Evolutionary conservation across 2,797 vertebrate genomes (phyloP), one percentile per base, ranked within the genome.

Genomic region (Enteromius fasciolatus): DNA sequence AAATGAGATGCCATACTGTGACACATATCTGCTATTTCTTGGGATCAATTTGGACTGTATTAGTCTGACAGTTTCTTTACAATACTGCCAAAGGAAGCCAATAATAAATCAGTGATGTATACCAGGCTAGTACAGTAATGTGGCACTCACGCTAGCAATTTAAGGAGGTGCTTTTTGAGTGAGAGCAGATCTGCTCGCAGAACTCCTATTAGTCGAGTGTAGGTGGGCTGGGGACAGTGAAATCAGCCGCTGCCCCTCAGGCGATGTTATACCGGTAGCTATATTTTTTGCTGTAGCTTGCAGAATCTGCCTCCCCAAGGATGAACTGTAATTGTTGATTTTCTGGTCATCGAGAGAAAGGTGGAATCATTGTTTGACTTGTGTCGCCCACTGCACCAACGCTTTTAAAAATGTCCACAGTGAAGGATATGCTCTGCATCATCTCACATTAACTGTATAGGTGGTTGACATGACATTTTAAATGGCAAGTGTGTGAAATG

Each of bases 41-140:
- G 79, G 39, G 68, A 70, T 81, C 46, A 76, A 75, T 68, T 76
- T 80, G 15, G 17, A n/a, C 54, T n/a, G 31, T 54, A 70, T 69
- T 75, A 31, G 46, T n/a, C 66, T 81, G 57, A 77, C 41, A 57
- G 33, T 73, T 61, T 79, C 59, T 76, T 76, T 48, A 81, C 64
- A 81, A 82, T 48, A 23, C 63, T 33, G 72, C 70, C 72, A 84
- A 69, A 69, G 50, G 54, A 80, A 59, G 23, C 20, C 46, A 79
- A 61, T 69, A 48, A 81, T 81, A 81, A 81, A 76, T 76, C 70
- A 76, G 46, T 76, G 78, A 82, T 76, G 72, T 61, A 64, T 69
- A 76, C 25, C 39, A 76, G 78, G 87, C 87, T 82, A 85, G 86
- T 86, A 77, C 11, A 89, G 90, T 88, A 82, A 67, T 68, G 36